Evolutionary conservation across 2,888 invertebrate species (phyloP).

Genomic region (Drosophila buzzatii): DNA sequence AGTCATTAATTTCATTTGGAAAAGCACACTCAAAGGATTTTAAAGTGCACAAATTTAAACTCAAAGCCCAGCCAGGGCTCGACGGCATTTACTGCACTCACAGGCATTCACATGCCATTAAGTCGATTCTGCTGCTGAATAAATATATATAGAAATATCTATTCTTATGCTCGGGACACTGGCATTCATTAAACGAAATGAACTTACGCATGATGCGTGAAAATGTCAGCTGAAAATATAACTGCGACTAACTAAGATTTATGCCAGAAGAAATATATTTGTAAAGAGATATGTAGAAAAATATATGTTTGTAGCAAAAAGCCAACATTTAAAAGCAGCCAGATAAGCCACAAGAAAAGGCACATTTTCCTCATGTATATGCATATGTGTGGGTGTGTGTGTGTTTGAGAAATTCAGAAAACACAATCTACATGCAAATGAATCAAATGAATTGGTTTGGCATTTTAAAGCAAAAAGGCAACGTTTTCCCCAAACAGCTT

Average conservation of each 20-base stretch:
- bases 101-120: conserved; percentile 18
- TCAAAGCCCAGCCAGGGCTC: conserved; percentile 29
- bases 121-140: too few species aligned
- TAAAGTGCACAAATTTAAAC: conserved; percentile 65
- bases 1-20: conserved; percentile 78
- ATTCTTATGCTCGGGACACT: conserved; percentile 15
- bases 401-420: conserved; percentile 39
- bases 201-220: conserved; percentile 65
- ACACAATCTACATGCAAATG: conserved; percentile 77
- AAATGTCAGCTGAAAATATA: conserved; percentile 72
- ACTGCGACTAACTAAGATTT: conserved; percentile 78
- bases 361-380: conserved; percentile 5
- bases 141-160: too few species aligned
- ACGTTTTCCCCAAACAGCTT: conserved; percentile 25
- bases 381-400: background rate
- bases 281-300: background rate
- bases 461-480: conserved; percentile 53
- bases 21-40: conserved; percentile 71
- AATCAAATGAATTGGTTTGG: conserved; percentile 76
- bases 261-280: conserved; percentile 48
- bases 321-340: conserved; percentile 41
- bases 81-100: conserved; percentile 6
- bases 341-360: conserved; percentile 41
- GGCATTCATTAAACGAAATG: conserved; percentile 41
- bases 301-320: conserved; percentile 14